Base-by-base conservation (phyloP, 1,140 invertebrate species). In the Pseudomyrmex dendroicus region DNA sequence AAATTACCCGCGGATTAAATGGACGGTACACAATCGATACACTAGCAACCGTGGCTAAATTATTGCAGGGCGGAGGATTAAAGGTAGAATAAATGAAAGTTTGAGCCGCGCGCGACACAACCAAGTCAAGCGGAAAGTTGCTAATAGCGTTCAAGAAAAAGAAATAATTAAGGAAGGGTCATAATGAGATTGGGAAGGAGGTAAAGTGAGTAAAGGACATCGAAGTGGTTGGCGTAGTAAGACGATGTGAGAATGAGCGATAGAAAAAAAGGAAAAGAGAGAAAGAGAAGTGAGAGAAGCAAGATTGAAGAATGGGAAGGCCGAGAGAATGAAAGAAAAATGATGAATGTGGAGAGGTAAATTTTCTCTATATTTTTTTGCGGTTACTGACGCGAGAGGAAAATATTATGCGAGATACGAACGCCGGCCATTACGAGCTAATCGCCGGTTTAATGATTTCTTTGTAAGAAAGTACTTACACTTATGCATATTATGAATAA, bases 101-200 rank as follows among this genome's bases (percentile, higher is more conserved):
- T 82, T 80, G 73, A 74, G 66, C 48, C 73, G 62, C 52, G 86
- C 83, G 82, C 35, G 35, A 35, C 35, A 89, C 59, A 82, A 83
- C 80, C 66, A 89, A 68, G 62, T 76, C 83, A 73, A 62, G 67
- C 73, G 74, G 82, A 73, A 88, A 90, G 84, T 87, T 84, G 82
- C 83, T 90, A 90, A 91, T 89, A 89, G 89, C 86, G 73, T 90
- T 87, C 74, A 83, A 87, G 84, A 89, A 87, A 89, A 88, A 91
- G 83, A 85, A 89, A 91, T 89, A 89, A 91, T 91, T 90, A 90
- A 90, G 84, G 63, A 85, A 78, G 62, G 83, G 86, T 86, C 84
- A 89, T 91, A 90, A 91, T 90, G 86, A 91, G 88, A 89, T 90
- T 87, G 88, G 56, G 73, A 73, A 50, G 17, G 9, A 56, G 44